A percentile compares a stretch with the other conserved stretches of the same genome.
phyloP scores from a whole-genome alignment of 2,888 invertebrate species.

The Xylocampa areola region DNA sequence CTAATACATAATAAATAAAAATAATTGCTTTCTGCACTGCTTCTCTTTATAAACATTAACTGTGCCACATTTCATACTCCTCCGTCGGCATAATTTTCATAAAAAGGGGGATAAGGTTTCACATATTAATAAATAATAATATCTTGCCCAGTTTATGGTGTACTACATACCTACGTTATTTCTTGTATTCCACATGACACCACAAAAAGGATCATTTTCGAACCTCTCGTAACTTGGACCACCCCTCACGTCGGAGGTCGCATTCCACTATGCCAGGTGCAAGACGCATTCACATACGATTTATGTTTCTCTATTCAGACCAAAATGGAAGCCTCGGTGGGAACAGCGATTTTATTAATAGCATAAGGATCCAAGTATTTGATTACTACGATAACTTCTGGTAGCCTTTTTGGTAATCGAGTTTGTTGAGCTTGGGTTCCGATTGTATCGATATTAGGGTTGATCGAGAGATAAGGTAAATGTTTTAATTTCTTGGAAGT shows the following conservation, averaged over 20 bases:
- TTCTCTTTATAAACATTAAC: too few species aligned
- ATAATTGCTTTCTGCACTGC: too few species aligned
- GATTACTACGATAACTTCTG: conserved; percentile 49
- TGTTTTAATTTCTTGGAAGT: conserved; percentile 59
- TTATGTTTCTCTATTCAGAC: conserved; percentile 60
- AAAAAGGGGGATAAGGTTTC: too few species aligned
- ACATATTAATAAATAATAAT: too few species aligned
- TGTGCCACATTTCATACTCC: too few species aligned
- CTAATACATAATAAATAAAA: too few species aligned
- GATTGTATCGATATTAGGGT: conserved; percentile 24
- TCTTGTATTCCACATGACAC: too few species aligned
- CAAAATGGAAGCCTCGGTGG: conserved; percentile 55
- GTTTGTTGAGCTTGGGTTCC: conserved; percentile 18
- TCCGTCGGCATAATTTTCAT: too few species aligned
- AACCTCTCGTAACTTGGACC: conserved; percentile 50
- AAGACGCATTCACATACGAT: conserved; percentile 69
- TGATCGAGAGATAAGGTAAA: conserved; percentile 37
- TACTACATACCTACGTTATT: too few species aligned
- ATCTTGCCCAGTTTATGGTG: too few species aligned
- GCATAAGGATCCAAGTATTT: conserved; percentile 42
- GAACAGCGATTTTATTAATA: conserved; percentile 58
- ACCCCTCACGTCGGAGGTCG: conserved; percentile 57
- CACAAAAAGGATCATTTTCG: too few species aligned
- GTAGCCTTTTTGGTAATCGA: conserved; percentile 45
- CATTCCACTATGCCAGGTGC: conserved; percentile 82